Conservation (phyloP, 2,797 vertebrate species). For the Falco biarmicus region DNA sequence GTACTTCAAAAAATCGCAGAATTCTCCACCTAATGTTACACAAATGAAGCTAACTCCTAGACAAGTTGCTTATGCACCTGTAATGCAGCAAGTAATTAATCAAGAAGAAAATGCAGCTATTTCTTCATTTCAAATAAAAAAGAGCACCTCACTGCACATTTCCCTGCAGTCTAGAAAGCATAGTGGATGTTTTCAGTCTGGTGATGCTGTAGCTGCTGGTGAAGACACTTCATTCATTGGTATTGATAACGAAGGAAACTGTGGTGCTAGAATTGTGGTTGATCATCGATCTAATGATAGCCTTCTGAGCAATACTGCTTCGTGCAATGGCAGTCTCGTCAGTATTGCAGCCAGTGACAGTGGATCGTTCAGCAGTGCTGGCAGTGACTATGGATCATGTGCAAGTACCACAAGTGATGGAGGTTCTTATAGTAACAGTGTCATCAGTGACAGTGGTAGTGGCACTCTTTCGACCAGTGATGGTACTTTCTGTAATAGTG, state of each 20-base stretch:
- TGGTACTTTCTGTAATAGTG: constrained; percentile 68
- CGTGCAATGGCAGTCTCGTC: constrained; percentile 40
- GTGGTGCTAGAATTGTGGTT: neutral
- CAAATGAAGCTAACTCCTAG: constrained; percentile 86
- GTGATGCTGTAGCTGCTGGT: neutral
- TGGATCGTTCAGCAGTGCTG: constrained; percentile 73
- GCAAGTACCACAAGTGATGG: constrained; percentile 74
- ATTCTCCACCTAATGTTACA: constrained; percentile 78
- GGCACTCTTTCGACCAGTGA: constrained; percentile 66
- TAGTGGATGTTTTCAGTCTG: constrained; percentile 67
- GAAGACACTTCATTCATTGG: constrained; percentile 52
- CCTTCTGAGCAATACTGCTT: constrained; percentile 28
- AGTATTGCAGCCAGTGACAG: constrained; percentile 68
- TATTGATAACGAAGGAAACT: constrained; percentile 13
- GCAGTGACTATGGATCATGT: constrained; percentile 78
- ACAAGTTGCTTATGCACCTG: constrained; percentile 72
- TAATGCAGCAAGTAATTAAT: constrained; percentile 78
- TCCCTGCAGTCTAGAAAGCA: constrained; percentile 84
- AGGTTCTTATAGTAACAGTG: constrained; percentile 68
- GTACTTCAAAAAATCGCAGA: constrained; percentile 74
- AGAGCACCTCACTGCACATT: constrained; percentile 88
- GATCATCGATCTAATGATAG: constrained; percentile 25
- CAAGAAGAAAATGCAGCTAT: constrained; percentile 78
- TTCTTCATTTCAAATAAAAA: constrained; percentile 84
- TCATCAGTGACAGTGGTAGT: constrained; percentile 74